Base-by-base conservation (phyloP, 1,140 invertebrate genomes). In the Magallana ariakensis region DNA sequence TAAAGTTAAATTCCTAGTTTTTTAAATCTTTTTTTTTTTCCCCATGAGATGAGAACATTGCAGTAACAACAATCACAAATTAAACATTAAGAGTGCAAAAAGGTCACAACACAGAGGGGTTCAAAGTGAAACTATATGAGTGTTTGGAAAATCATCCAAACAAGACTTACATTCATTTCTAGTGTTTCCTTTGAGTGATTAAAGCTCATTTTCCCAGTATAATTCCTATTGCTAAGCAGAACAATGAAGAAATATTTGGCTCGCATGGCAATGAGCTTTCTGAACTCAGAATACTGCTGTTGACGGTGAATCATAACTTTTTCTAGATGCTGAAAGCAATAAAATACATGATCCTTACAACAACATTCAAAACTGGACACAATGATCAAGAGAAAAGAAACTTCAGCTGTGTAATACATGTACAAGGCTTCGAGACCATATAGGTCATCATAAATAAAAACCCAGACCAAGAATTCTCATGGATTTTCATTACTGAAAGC, bases 141-240 rank as follows among this genome's bases (percentile, higher is more conserved):
- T 46, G 33, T 46, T 46, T 46, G 33, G 60, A 19, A 55, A 15
- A 55, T 33, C 80, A 82, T 46, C 22, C 56, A 57, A 58, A 56
- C 22, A 22, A 19, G 58, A 92, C 91, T 93, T 92, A 94, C 94
- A 62, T 89, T 86, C 62, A 95, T 92, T 19, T 93, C 92, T 58
- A 95, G 87, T 10, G 90, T 90, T 91, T 92, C 92, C 83, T 92
- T 91, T 66, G 90, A 83, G 90, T 94, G 94, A 91, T 94, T 92
- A 93, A 95, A 95, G 58, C 84, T 92, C 87, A 95, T 92, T 87
- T 94, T 91, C 3, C 95, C 95, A 22, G 58, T 90, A 85, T 94
- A 95, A 57, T 93, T 90, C 54, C 94, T 90, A 80, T 93, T 92
- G 57, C 62, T 88, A 55, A 95, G 86, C 60, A 93, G 89, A n/a